Percentiles rank a stretch among this genome's conserved stretches.
Evolutionary conservation across 1,140 invertebrate species (phyloP).

Genomic region (Phortica variegata): DNA sequence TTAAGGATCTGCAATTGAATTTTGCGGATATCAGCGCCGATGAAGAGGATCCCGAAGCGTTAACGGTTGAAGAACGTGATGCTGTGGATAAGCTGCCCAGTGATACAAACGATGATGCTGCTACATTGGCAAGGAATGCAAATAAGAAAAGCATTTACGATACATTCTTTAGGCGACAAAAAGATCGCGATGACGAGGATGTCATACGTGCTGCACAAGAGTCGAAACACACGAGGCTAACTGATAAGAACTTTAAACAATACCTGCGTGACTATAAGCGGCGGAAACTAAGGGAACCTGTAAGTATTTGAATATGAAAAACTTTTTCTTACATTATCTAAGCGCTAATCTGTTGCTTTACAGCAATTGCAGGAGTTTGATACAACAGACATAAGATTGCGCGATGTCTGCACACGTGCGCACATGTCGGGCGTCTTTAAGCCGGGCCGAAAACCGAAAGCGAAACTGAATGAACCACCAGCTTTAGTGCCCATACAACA

Average conservation of each 20-base stretch:
- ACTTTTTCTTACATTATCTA: background rate
- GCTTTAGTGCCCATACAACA: constrained; percentile 41
- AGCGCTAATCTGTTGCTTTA: constrained; percentile 11
- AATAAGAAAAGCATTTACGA: constrained; percentile 49
- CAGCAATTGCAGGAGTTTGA: constrained; percentile 57
- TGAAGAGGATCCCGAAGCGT: constrained; percentile 26
- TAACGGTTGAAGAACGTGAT: constrained; percentile 10
- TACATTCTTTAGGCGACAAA: constrained; percentile 40
- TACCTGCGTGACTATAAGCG: constrained; percentile 69
- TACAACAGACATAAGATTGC: constrained; percentile 44
- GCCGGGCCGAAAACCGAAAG: constrained; percentile 42
- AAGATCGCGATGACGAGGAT: constrained; percentile 35
- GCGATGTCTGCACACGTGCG: constrained; percentile 47
- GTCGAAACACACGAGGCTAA: constrained; percentile 29
- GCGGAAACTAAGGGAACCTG: constrained; percentile 62
- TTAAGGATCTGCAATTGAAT: constrained; percentile 54
- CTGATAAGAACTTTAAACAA: constrained; percentile 69
- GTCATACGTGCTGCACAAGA: constrained; percentile 32
- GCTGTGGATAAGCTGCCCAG: constrained; percentile 25
- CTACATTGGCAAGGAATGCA: constrained; percentile 33
- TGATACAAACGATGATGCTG: constrained; percentile 22
- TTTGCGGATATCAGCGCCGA: constrained; percentile 44
- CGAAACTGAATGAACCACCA: constrained; percentile 31
- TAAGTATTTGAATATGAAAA: constrained; percentile 32
- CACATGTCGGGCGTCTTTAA: constrained; percentile 49